Evolutionary conservation across 2,797 vertebrate species (phyloP), one percentile per base, ranked within the genome.

Genomic region (Sebastes matsubarae): DNA sequence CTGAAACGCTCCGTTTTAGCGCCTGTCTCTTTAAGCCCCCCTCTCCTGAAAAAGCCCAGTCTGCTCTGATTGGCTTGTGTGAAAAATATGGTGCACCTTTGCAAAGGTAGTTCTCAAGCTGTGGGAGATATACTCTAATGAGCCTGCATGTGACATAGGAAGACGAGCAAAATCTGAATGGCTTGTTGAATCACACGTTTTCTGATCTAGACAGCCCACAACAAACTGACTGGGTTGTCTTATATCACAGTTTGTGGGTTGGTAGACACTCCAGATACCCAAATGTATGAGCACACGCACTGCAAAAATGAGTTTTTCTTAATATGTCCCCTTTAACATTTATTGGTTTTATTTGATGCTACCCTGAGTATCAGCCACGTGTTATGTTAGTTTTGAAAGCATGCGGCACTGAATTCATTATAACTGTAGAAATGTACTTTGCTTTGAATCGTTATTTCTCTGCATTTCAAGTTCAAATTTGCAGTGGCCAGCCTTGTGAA

Each of bases 391-490:
- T 25, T 38, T 64, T 69, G 20, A 68, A 67, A 78, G 78, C 32
- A 68, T 52, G n/a, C 38, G 24, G 13, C n/a, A 46, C 12, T 29
- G n/a, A 52, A 67, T 10, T 14, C 4, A 29, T 66, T 50, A 63
- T 36, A 74, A 20, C 7, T 32, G n/a, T 1, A 29, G 13, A 5
- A 22, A 61, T 3, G 5, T 3, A 11, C 18, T 66, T 50, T 16
- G 34, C 67, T 59, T 71, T 82, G 30, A 68, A 72, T 61, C 18
- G 22, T 36, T 36, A 8, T 25, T 71, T 61, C 42, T 52, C 36
- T 38, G 60, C 7, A 71, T 68, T 75, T 80, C 11, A 52, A 57
- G 72, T 73, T 68, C 54, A 61, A 32, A 58, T 36, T 36, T 77
- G 22, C 27, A 22, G 22, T 25, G 20, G 24, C 3, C 3, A 36